Conservation (phyloP, 2,797 vertebrate species). For the Alauda arvensis region DNA sequence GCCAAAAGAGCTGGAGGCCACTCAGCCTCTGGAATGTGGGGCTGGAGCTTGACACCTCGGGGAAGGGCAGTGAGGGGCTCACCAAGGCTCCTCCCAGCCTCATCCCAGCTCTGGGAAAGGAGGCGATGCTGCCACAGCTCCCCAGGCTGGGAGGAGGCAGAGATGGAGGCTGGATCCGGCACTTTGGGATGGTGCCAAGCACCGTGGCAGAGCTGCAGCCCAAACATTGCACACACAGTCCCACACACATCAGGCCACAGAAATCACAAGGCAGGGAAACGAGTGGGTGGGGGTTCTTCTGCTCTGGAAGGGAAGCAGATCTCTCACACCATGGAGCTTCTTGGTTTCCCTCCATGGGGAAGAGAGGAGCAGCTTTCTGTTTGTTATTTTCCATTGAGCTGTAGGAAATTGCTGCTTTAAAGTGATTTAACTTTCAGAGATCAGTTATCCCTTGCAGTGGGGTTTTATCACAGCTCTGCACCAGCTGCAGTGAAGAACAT, state of each 20-base stretch:
- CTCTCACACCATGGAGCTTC: background rate
- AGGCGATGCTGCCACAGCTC: accelerated
- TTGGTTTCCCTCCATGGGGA: background rate
- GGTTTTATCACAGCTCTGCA: background rate
- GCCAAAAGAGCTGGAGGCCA: background rate
- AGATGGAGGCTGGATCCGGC: background rate
- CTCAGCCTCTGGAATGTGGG: accelerated
- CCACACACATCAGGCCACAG: background rate
- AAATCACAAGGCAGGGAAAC: background rate
- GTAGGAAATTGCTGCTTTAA: background rate
- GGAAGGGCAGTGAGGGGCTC: background rate
- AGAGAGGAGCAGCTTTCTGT: background rate
- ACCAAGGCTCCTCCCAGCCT: background rate
- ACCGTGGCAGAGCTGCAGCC: background rate
- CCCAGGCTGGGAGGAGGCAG: background rate
- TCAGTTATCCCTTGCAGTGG: accelerated
- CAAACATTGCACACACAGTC: accelerated
- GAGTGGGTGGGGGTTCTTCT: accelerated
- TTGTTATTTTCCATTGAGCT: background rate
- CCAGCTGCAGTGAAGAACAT: background rate
- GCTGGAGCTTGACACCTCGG: accelerated
- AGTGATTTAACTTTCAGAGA: background rate
- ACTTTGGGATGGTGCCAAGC: accelerated
- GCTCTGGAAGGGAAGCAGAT: background rate
- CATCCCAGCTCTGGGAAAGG: background rate